Evolutionary conservation across 2,113 vertebrate genomes (phyloP), one percentile per base, ranked within the genome.

Genomic region (Bagarius yarrelli): DNA sequence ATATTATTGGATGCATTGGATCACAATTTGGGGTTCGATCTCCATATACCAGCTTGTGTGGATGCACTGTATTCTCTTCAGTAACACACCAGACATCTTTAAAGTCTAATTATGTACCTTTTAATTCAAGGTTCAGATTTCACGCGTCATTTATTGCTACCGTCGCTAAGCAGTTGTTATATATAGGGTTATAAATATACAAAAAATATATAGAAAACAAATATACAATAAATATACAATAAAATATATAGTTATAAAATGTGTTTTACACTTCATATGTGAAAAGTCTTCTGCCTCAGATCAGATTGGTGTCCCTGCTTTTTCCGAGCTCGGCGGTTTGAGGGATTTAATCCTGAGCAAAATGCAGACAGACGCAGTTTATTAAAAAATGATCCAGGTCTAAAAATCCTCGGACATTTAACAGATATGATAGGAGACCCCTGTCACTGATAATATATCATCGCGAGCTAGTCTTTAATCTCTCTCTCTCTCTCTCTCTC

Each of bases 401-500:
- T 80, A 81, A 66, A 86, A 81, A 74, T 85, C 80, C 8, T 21
- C 30, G 34, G 34, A 73, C 83, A 78, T 79, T 74, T 61, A 60
- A 70, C 56, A 75, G 75, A 78, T 75, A 73, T 84, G 47, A 81
- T 74, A 76, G 13, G 61, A 83, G 83, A 83, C 75, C 81, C 69
- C 83, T 84, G 83, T 82, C 85, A 84, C 79, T 81, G 72, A 72
- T 64, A 77, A 72, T 84, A 72, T 70, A 82, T 47, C 40, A 82
- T 47, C 40, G 8, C 25, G 60, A 82, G 74, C 47, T 82, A 60
- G 59, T 32, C 75, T 70, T 69, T 56, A 52, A 74, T 19, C 40
- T 55, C 21, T 56, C 30, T 34, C 76, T 66, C 63, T 69, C 32
- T 57, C 50, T 36, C 63, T 47, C 25, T 44, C 52, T 59, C 23